Conservation (phyloP, 1,140 invertebrate species). For the Cecropterus lyciades region DNA sequence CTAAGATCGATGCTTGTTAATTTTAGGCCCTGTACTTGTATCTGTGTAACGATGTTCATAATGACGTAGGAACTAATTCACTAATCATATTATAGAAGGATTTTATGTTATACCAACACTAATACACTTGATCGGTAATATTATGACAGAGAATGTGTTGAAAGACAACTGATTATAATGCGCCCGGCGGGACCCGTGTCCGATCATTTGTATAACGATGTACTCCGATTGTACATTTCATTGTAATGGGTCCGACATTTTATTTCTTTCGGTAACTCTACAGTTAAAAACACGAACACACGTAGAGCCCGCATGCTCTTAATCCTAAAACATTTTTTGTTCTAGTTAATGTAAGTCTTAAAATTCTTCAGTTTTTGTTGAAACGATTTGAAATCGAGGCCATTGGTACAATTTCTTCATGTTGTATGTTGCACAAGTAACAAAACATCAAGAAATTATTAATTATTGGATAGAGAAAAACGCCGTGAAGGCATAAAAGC, state of each 20-base stretch:
- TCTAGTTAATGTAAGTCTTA: slow-evolving; percentile 28
- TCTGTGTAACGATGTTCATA: slow-evolving; percentile 43
- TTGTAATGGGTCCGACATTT: slow-evolving; percentile 66
- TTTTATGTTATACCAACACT: slow-evolving; percentile 32
- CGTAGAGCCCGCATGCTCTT: slow-evolving; percentile 8
- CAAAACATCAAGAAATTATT: slow-evolving; percentile 76
- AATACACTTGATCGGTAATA: slow-evolving; percentile 63
- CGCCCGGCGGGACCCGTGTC: slow-evolving; percentile 10
- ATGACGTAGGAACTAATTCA: slow-evolving; percentile 26
- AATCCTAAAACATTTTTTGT: slow-evolving; percentile 1
- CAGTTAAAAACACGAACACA: background rate
- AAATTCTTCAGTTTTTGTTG: slow-evolving; percentile 41
- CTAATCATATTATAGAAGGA: slow-evolving; percentile 13
- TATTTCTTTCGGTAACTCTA: slow-evolving; percentile 16
- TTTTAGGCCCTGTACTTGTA: slow-evolving; percentile 54
- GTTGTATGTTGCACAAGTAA: slow-evolving; percentile 74
- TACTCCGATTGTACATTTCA: slow-evolving; percentile 75
- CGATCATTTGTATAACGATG: background rate
- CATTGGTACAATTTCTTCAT: slow-evolving; percentile 75
- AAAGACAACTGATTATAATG: slow-evolving; percentile 35
- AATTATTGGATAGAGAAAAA: slow-evolving; percentile 58
- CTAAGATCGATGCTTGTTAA: slow-evolving; percentile 55
- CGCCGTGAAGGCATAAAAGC: slow-evolving; percentile 70
- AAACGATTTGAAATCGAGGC: slow-evolving; percentile 79
- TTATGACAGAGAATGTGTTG: slow-evolving; percentile 35